These are phyloP conservation scores for Coregonus sp. DNA, from an alignment of 2,797 vertebrate genomes.

Conservation along the genomic window DNA sequence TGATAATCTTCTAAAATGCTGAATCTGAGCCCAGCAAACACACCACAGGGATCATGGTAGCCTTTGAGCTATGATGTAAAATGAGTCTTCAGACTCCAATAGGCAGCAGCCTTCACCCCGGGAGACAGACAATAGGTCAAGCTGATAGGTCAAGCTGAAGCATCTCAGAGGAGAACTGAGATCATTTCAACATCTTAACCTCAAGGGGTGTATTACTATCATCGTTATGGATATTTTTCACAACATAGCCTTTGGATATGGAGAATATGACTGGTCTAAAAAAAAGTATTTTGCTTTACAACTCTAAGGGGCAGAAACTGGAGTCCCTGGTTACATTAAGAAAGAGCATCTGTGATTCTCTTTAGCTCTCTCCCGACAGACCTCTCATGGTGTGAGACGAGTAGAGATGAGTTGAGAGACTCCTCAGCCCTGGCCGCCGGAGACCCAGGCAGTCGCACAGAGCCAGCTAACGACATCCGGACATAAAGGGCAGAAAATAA, in stretches of 20 bases:
- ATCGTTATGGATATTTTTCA: constrained; percentile 74
- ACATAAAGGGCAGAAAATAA: constrained; percentile 45
- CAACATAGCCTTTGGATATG: constrained; percentile 68
- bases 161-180: constrained; percentile 61
- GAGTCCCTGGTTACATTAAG: constrained; percentile 57
- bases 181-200: constrained; percentile 62
- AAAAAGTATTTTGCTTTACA: constrained; percentile 48
- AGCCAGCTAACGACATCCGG: constrained; percentile 34
- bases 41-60: not conserved
- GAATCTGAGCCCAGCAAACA: not conserved
- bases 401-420: constrained; percentile 19
- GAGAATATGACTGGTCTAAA: constrained; percentile 60
- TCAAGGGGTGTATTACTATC: constrained; percentile 63
- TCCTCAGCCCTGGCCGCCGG: constrained; percentile 44
- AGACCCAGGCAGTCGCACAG: constrained; percentile 29
- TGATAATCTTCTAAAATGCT: not conserved
- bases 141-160: constrained; percentile 31
- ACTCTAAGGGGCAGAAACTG: constrained; percentile 58
- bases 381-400: constrained; percentile 52
- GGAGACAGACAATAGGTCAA: constrained; percentile 63
- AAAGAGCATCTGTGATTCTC: constrained; percentile 54
- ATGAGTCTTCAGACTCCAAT: constrained; percentile 66
- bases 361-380: constrained; percentile 52
- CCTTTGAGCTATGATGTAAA: constrained; percentile 35
- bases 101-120: constrained; percentile 54